Conservation (phyloP, 2,888 invertebrate genomes). For the Galerucella calmariensis region DNA sequence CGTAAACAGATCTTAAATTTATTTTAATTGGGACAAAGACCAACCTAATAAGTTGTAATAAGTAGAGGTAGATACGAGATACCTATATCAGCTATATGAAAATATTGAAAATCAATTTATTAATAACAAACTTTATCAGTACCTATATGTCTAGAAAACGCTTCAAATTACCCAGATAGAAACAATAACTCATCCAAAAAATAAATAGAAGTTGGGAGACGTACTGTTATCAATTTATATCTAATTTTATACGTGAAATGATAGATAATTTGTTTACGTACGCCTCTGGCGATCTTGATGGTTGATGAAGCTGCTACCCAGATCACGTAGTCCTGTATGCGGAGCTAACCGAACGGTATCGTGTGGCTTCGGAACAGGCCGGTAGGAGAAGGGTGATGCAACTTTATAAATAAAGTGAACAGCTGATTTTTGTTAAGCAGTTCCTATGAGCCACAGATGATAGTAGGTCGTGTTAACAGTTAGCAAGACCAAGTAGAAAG, state of each 20-base stretch:
- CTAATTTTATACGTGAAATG: constrained; percentile 23
- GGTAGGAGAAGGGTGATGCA: constrained; percentile 53
- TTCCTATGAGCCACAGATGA: constrained; percentile 35
- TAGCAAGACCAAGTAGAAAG: constrained; percentile 48
- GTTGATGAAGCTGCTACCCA: constrained; percentile 31
- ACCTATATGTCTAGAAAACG: constrained; percentile 15
- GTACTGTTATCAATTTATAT: constrained; percentile 27
- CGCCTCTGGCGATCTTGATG: constrained; percentile 32
- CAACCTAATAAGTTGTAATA: background rate
- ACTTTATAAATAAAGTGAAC: constrained; percentile 66
- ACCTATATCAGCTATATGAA: background rate
- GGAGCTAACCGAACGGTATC: constrained; percentile 59
- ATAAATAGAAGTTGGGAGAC: constrained; percentile 9
- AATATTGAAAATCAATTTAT: background rate
- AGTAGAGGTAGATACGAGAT: background rate
- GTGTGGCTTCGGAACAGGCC: constrained; percentile 60
- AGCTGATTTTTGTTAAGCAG: constrained; percentile 56
- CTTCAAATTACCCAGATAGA: constrained; percentile 5
- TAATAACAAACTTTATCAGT: background rate
- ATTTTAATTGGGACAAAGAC: constrained; percentile 1
- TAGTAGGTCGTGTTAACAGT: constrained; percentile 24
- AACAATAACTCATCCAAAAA: constrained; percentile 13
- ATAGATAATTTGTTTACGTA: constrained; percentile 6
- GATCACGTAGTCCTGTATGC: constrained; percentile 52
- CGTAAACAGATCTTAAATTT: constrained; percentile 13